phyloP scores from a whole-genome alignment of 2,113 vertebrate genomes.

The Brienomyrus longianalis region DNA sequence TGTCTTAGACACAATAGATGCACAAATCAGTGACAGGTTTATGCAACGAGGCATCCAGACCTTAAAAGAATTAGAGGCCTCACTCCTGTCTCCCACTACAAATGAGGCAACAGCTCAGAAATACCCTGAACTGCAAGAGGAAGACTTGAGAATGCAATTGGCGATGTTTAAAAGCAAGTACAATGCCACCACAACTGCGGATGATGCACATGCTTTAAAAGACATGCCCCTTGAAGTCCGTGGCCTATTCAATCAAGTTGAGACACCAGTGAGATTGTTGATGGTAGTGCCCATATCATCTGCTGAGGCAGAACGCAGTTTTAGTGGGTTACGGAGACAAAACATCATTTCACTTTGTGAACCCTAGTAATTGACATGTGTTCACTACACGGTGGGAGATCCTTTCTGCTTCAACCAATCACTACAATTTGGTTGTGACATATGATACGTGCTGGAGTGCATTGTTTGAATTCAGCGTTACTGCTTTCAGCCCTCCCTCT shows the following conservation, averaged over 20 bases:
- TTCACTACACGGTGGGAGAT: too few species aligned
- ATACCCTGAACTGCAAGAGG: conserved; percentile 11
- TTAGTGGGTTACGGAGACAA: conserved; percentile 2
- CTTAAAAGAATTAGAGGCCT: conserved; percentile 5
- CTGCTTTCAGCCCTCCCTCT: too few species aligned
- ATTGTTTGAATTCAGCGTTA: too few species aligned
- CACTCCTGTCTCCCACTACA: conserved; percentile 17
- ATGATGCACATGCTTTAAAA: conserved; percentile 21
- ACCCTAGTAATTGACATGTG: too few species aligned
- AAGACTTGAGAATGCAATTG: conserved; percentile 6
- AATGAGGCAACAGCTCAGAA: neutral
- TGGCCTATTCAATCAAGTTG: conserved; percentile 20
- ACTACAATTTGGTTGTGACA: too few species aligned
- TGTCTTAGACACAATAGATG: conserved; percentile 14
- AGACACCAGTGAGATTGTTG: conserved; percentile 20
- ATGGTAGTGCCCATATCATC: conserved; percentile 25
- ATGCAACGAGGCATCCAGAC: conserved; percentile 12
- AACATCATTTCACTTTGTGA: neutral
- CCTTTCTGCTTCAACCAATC: too few species aligned
- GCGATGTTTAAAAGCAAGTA: conserved; percentile 22
- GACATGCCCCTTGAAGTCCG: conserved; percentile 19
- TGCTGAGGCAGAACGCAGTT: conserved; percentile 17
- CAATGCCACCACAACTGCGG: conserved; percentile 22
- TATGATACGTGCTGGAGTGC: too few species aligned
- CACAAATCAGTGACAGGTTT: conserved; percentile 9